These are phyloP conservation scores for Callocephalon fimbriatum DNA, from an alignment of 2,113 vertebrate genomes.

Conservation along the genomic window DNA sequence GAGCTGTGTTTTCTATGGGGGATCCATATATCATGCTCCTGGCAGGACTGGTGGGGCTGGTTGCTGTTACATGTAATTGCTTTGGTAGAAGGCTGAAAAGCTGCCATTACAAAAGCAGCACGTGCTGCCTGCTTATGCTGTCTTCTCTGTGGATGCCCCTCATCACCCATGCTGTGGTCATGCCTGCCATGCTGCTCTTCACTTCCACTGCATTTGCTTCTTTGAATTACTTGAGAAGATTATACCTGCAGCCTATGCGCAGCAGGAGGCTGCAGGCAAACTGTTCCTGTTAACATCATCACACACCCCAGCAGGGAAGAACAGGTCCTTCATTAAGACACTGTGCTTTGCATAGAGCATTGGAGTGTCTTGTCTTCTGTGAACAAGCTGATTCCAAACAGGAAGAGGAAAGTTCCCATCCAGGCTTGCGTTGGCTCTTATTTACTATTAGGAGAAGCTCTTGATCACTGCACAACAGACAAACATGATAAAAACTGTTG, in stretches of 20 bases:
- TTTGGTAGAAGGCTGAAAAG: not conserved
- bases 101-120: not conserved
- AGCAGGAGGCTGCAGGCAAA: not conserved
- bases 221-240: not conserved
- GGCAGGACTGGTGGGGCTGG: not conserved
- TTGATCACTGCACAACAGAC: not conserved
- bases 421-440: not conserved
- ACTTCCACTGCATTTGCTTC: not conserved
- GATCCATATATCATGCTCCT: not conserved
- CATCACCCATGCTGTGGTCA: not conserved
- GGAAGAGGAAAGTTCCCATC: not conserved
- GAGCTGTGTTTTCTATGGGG: not conserved
- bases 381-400: not conserved
- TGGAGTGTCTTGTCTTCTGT: not conserved
- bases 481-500: not conserved
- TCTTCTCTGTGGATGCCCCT: not conserved
- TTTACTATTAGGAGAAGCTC: not conserved
- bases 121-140: not conserved
- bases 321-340: not conserved
- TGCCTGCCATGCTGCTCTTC: not conserved
- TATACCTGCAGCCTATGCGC: not conserved
- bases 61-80: not conserved
- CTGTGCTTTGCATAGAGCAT: not conserved
- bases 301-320: fast-evolving
- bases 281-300: not conserved